These are phyloP conservation scores for Cyphomyrus plagiostoma DNA, from an alignment of 2,113 vertebrate genomes.

Conservation along the genomic window DNA sequence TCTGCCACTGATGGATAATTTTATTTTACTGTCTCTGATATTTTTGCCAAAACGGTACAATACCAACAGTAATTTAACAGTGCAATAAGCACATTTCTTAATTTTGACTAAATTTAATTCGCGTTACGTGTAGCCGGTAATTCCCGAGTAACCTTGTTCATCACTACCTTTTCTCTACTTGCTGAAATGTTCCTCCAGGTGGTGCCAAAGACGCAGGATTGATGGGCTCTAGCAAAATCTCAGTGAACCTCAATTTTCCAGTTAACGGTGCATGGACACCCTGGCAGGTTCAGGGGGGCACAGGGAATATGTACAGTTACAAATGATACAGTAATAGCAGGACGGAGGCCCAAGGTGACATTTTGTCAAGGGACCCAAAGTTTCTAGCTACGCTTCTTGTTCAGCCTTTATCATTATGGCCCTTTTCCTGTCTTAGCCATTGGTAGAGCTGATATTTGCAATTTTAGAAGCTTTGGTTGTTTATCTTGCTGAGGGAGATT, in stretches of 20 bases:
- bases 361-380: not conserved
- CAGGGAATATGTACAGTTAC: not conserved
- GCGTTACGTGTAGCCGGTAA: not conserved
- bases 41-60: not conserved
- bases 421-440: not conserved
- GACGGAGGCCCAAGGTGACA: not conserved
- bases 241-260: not conserved
- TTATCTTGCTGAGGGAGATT: not conserved
- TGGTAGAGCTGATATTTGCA: not conserved
- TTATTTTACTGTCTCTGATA: not conserved
- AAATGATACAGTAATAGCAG: not conserved
- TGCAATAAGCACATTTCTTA: not conserved
- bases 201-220: constrained; percentile 30
- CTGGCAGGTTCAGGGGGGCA: not conserved
- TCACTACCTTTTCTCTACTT: not conserved
- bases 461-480: not conserved
- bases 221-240: not conserved
- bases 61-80: not conserved
- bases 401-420: not conserved
- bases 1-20: not conserved
- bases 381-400: not conserved
- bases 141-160: not conserved
- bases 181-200: constrained; percentile 38
- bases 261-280: not conserved
- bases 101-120: not conserved